Evolutionary conservation across 2,888 invertebrate genomes (phyloP).

Genomic region (Drosophila borborema): DNA sequence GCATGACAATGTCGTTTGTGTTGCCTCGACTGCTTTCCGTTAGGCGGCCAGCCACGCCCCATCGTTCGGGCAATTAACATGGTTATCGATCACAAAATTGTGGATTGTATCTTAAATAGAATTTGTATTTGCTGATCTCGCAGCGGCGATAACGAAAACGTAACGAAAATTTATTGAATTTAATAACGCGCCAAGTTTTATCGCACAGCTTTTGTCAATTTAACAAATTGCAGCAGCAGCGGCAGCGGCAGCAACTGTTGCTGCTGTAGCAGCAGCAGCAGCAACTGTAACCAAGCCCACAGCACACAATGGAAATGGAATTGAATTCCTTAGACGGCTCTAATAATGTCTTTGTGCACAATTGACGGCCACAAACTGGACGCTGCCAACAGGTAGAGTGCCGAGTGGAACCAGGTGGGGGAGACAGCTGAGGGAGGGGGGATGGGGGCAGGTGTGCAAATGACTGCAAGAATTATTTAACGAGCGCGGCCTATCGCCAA

Average conservation of each 20-base stretch:
- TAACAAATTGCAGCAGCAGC: constrained; percentile 68
- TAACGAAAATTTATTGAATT: constrained; percentile 73
- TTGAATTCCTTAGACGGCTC: constrained; percentile 77
- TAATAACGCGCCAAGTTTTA: constrained; percentile 80
- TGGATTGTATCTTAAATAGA: constrained; percentile 69
- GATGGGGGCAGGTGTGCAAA: constrained; percentile 62
- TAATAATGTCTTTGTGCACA: constrained; percentile 80
- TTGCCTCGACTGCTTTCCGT: neutral
- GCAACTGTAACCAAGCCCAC: constrained; percentile 58
- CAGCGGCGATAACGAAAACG: constrained; percentile 34
- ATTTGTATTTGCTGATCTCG: constrained; percentile 79
- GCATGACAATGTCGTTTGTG: constrained; percentile 47
- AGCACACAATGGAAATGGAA: constrained; percentile 72
- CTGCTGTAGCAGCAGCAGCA: constrained; percentile 15
- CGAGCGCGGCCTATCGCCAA: constrained; percentile 68
- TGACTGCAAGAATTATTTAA: constrained; percentile 75
- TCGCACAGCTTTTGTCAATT: constrained; percentile 80
- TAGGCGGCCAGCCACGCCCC: constrained; percentile 11
- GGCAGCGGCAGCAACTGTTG: constrained; percentile 38
- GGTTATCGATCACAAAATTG: constrained; percentile 55
- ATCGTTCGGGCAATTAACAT: constrained; percentile 56
- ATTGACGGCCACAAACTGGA: constrained; percentile 68
- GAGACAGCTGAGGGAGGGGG: no score
- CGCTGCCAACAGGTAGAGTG: constrained; percentile 11
- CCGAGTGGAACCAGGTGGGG: no score